Base-by-base conservation (phyloP, 2,797 vertebrate species). In the Pteronotus mesoamericanus region DNA sequence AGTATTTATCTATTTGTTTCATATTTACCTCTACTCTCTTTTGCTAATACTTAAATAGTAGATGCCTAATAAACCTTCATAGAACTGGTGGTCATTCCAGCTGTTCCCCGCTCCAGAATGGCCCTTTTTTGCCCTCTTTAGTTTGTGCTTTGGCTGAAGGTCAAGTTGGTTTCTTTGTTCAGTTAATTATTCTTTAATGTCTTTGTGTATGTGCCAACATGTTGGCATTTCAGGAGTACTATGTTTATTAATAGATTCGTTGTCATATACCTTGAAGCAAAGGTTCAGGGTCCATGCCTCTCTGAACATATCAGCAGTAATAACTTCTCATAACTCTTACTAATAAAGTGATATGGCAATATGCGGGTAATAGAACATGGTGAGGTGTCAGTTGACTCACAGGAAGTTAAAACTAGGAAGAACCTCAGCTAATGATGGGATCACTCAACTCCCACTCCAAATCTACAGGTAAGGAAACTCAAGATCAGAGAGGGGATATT, bases 201-300 rank as follows among this genome's bases (percentile, higher is more conserved):
- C 68, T 44, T 89, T 80, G 89, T 68, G 44, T 75, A 3, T 83
- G 69, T 79, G 75, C 68, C 84, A 93, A 26, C 19, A 18, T 51
- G 44, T 11, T 75, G 69, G 29, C 15, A 69, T 55, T 77, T 78
- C 85, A 48, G 21, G 39, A 21, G 24, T 71, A 1, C 24, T 29
- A 26, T 80, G 44, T 74, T 84, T 94, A 80, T 78, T 94, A 91
- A 86, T 89, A 86, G 86, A 90, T 39, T 74, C 75, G 55, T 68
- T 42, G 5, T 85, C 59, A 55, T 26, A 4, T 57, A 48, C 26
- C 57, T 74, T 68, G 18, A 16, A 64, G 34, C 64, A 96, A 96
- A 91, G 46, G 74, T 94, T 96, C 84, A 96, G 16, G 44, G 71
- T 94, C 42, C 84, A 77, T 44, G 5, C 11, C 29, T 86, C 64